Evolutionary conservation across 2,797 vertebrate genomes (phyloP).

Genomic region (Anisognathus igniventris): DNA sequence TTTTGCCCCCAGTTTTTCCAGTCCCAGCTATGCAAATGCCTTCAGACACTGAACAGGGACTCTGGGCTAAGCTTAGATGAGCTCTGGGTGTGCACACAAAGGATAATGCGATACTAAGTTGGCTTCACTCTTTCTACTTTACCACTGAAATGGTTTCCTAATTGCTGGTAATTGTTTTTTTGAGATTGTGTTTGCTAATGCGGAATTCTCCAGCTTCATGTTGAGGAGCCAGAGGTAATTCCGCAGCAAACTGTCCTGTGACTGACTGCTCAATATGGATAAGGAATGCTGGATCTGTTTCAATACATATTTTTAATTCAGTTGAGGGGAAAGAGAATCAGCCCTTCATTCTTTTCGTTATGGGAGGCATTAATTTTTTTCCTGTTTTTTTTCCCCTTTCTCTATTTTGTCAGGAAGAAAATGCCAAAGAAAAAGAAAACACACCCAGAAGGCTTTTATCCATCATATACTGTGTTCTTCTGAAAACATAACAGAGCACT

Average conservation of each 20-base stretch:
- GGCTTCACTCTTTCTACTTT: background rate
- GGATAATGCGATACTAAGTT: background rate
- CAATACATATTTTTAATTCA: background rate
- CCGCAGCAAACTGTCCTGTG: fast-evolving
- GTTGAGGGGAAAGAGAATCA: background rate
- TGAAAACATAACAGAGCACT: background rate
- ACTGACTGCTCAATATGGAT: background rate
- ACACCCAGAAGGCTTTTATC: background rate
- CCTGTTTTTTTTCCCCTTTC: fast-evolving
- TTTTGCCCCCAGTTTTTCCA: background rate
- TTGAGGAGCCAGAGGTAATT: background rate
- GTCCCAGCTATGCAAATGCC: background rate
- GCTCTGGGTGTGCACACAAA: background rate
- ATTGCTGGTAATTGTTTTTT: fast-evolving
- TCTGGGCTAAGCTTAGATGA: background rate
- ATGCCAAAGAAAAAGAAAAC: background rate
- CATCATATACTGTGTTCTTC: background rate
- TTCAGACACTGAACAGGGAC: background rate
- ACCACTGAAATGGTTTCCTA: background rate
- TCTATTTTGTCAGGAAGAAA: background rate
- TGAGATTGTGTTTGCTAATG: background rate
- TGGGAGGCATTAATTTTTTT: background rate
- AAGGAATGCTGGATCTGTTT: background rate
- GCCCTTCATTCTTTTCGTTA: background rate
- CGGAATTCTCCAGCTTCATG: fast-evolving